Evolutionary conservation across 2,888 invertebrate species (phyloP), one percentile per base, ranked within the genome.

Genomic region (Chouioia cunea): DNA sequence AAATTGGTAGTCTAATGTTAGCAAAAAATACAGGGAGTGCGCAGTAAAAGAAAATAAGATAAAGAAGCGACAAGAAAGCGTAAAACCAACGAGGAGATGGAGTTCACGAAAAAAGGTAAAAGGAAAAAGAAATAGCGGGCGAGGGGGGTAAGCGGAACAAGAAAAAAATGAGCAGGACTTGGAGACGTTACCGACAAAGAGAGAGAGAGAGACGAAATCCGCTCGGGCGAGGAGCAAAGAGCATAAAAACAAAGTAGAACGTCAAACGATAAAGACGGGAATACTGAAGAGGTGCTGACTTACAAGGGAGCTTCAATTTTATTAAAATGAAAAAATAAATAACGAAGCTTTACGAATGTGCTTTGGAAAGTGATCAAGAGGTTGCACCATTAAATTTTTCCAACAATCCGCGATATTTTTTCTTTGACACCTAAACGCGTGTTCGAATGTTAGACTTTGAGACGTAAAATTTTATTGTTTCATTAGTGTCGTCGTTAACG

Each of bases 301-400:
- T 56, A 71, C 67, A 59, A n/a, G n/a, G n/a, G n/a, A n/a, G 59
- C 68, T 43, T 36, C 36, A 59, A 65, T 57, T 65, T 73, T 64
- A 71, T 65, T 60, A 68, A 75, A 36, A 36, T 36, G 36, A 36
- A 75, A 23, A 46, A n/a, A n/a, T n/a, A 18, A 64, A 54, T 64
- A 23, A 46, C 27, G 10, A 46, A 54, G 54, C 16, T 36, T 6
- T 36, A 54, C 46, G 53, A 63, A 54, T 63, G 23, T 53, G 20
- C 43, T 63, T 44, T 36, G 10, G 23, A 16, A 46, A 53, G 44
- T 46, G 63, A 16, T 54, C 53, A 6, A 27, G 27, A 27, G 6
- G 36, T 36, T 10, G 12, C 36, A 36, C 36, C 6, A 36, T 36
- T 36, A 36, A 36, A 36, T 36, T 36, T 36, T 36, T 36, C 36